Percentiles rank a stretch among this genome's conserved stretches.
Evolutionary conservation across 2,888 invertebrate species (phyloP).

Genomic region (Eumacrocentrus americanus): DNA sequence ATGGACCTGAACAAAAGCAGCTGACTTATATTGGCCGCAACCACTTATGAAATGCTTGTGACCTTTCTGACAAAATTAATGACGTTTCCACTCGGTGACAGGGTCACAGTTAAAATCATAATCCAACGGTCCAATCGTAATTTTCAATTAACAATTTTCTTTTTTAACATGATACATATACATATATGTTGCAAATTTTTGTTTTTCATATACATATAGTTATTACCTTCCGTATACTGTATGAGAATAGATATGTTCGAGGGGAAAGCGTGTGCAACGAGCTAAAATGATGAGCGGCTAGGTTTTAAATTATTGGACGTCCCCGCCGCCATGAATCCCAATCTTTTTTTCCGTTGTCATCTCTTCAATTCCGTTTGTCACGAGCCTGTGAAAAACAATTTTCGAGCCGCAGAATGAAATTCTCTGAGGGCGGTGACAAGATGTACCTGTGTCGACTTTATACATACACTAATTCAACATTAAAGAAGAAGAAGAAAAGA

Average conservation of each 20-base stretch:
- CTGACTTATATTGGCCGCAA: slow-evolving; percentile 7
- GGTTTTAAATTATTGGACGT: slow-evolving; percentile 48
- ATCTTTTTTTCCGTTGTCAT: slow-evolving; percentile 33
- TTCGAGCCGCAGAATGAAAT: slow-evolving; percentile 42
- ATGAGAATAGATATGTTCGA: too few relatives aligned
- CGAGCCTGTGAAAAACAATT: slow-evolving; percentile 41
- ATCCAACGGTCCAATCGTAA: neutral
- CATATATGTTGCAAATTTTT: neutral
- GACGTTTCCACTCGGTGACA: too few relatives aligned
- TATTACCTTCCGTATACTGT: too few relatives aligned
- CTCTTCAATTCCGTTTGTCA: slow-evolving; percentile 52
- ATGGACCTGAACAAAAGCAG: slow-evolving; percentile 18
- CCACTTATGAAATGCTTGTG: neutral
- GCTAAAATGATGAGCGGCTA: slow-evolving; percentile 37
- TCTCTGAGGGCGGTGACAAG: slow-evolving; percentile 14
- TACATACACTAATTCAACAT: slow-evolving; percentile 13
- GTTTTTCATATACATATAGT: neutral
- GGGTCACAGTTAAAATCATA: slow-evolving; percentile 5
- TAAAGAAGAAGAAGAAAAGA: neutral
- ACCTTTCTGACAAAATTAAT: slow-evolving; percentile 1
- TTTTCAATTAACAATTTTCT: neutral
- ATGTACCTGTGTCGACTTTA: slow-evolving; percentile 11
- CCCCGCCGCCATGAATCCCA: slow-evolving; percentile 28
- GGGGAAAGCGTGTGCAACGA: slow-evolving; percentile 27
- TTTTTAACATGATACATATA: neutral